Evolutionary conservation across 2,797 vertebrate genomes (phyloP).

Genomic region (Caiman crocodilus): DNA sequence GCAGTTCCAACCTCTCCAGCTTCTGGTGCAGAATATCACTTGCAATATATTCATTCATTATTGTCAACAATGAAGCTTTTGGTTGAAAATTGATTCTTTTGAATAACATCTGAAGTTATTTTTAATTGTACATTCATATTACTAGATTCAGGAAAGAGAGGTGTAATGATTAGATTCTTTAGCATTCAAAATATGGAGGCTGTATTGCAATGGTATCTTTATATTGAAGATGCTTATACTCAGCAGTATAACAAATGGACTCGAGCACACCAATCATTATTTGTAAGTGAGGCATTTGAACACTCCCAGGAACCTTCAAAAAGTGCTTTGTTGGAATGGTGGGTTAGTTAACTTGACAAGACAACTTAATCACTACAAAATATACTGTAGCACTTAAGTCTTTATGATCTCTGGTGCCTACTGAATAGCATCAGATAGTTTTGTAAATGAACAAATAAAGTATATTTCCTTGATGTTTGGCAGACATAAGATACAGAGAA

Average conservation of each 20-base stretch:
- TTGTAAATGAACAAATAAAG: conserved; percentile 67
- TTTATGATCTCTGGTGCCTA: conserved; percentile 53
- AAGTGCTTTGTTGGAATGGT: conserved; percentile 68
- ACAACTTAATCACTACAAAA: conserved; percentile 77
- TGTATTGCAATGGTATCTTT: conserved; percentile 74
- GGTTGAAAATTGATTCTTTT: conserved; percentile 68
- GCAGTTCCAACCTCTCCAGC: conserved; percentile 64
- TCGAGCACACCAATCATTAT: conserved; percentile 71
- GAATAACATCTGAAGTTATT: conserved; percentile 73
- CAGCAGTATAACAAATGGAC: conserved; percentile 51
- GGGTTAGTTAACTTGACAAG: conserved; percentile 72
- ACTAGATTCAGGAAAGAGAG: conserved; percentile 61
- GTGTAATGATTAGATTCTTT: conserved; percentile 56
- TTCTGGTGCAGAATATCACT: conserved; percentile 72
- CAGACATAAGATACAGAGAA: conserved; percentile 33
- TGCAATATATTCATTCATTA: conserved; percentile 54
- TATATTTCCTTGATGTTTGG: conserved; percentile 35
- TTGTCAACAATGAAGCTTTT: conserved; percentile 71
- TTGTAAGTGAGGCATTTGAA: conserved; percentile 77
- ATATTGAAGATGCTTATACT: conserved; percentile 75
- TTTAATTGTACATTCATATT: conserved; percentile 76
- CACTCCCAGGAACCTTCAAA: conserved; percentile 70
- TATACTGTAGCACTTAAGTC: conserved; percentile 72
- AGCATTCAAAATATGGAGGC: conserved; percentile 48
- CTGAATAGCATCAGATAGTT: conserved; percentile 64